Base-by-base conservation (phyloP, 2,888 invertebrate genomes). In the Melinaea menophilus region DNA sequence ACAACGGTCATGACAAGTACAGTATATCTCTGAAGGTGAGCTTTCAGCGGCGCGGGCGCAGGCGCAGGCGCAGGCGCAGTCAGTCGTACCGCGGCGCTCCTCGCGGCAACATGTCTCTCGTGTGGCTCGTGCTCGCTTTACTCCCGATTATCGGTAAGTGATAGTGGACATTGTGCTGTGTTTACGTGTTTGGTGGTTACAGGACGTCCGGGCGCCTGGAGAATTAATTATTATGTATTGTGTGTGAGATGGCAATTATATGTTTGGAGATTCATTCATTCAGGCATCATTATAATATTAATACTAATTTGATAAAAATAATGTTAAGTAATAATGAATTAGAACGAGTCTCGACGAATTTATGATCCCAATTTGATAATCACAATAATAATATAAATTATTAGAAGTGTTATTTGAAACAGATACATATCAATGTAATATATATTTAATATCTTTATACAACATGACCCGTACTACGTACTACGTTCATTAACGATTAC, bases 61-160 rank as follows among this genome's bases (percentile, higher is more conserved):
- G 86, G 84, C 77, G 78, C 82, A 83, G 83, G 73, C 67, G 71
- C 69, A 58, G 59, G 55, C 62, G 54, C 56, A 11, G 13, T 67
- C 89, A 90, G 89, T 90, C 81, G 81, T 73, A 79, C 76, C 88
- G 88, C 87, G 86, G 78, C 86, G 79, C 79, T 78, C 80, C 79
- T 79, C 82, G 89, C 87, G 88, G 80, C 84, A 83, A 82, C 89
- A 90, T 90, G 90, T 85, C 83, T 84, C 84, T 81, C 78, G 76
- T 88, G 84, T 90, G 90, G 90, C 81, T 89, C 78, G 82, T 88
- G 76, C 80, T 90, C 68, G 80, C 85, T 74, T 82, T 90, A 80
- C 88, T 90, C 86, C 90, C 90, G 79, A 77, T 88, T 67, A 80
- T 90, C 83, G 90, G 90, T 90, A 90, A 90, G 90, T 89, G 74